phyloP scores from a whole-genome alignment of 1,140 invertebrate species.

The Chironomus striatipennis region DNA sequence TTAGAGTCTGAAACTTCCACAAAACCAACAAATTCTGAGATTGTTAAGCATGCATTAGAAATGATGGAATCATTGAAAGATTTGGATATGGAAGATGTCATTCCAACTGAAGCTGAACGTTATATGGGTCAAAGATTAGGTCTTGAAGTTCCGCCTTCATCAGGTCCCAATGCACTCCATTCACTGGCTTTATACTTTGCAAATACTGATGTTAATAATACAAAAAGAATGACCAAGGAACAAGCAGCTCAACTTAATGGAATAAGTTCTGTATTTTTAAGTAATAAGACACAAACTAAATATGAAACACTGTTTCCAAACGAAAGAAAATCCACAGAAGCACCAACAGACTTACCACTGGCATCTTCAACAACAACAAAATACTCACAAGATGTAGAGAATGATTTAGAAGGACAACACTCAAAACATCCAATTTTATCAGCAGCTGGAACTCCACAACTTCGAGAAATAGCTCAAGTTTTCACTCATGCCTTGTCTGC shows the following conservation, averaged over 20 bases:
- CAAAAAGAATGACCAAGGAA: slow-evolving; percentile 34
- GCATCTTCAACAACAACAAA: slow-evolving; percentile 41
- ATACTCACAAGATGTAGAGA: slow-evolving; percentile 37
- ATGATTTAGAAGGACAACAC: slow-evolving; percentile 44
- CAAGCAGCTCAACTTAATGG: slow-evolving; percentile 27
- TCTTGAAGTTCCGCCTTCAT: slow-evolving; percentile 55
- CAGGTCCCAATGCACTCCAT: slow-evolving; percentile 63
- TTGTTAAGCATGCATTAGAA: slow-evolving; percentile 40
- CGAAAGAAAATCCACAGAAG: slow-evolving; percentile 27
- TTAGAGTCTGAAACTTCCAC: slow-evolving; percentile 20
- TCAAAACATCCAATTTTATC: slow-evolving; percentile 24
- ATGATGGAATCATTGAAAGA: slow-evolving; percentile 41
- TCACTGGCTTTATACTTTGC: slow-evolving; percentile 70
- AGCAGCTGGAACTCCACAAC: slow-evolving; percentile 45
- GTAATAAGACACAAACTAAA: slow-evolving; percentile 48
- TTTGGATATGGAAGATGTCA: slow-evolving; percentile 27
- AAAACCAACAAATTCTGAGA: slow-evolving; percentile 27
- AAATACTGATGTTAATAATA: slow-evolving; percentile 53
- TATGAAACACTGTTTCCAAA: slow-evolving; percentile 48
- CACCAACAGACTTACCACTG: slow-evolving; percentile 40
- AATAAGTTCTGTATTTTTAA: slow-evolving; percentile 43
- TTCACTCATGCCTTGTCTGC: slow-evolving; percentile 72
- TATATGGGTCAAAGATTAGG: slow-evolving; percentile 45
- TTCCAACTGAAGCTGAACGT: slow-evolving; percentile 34
- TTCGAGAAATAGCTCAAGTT: slow-evolving; percentile 68